Evolutionary conservation across 2,888 invertebrate species (phyloP), one percentile per base, ranked within the genome.

Genomic region (Amiota communis): DNA sequence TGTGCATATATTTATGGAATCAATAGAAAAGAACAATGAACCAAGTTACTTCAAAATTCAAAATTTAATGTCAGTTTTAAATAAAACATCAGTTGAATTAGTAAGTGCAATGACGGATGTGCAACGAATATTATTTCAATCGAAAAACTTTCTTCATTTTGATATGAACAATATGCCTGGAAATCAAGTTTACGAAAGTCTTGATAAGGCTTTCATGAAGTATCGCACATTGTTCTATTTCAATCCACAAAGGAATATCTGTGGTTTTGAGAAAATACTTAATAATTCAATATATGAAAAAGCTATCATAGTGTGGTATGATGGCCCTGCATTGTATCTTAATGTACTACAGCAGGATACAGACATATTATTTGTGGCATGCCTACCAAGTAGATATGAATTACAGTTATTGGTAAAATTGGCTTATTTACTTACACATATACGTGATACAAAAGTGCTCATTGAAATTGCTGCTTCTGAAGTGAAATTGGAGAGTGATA

Each of bases 221-320:
- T 51, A n/a, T 2, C 47, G 56, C 2, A 79, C 73, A 57, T 56
- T 85, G 9, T 81, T 80, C 47, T 81, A 77, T 46, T 84, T 75
- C 8, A 80, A 81, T 72, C 77, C 82, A 10, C 20, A 8, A 6
- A 17, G 76, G 1, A 82, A 78, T 23, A 69, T 59, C 13, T 85
- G 76, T 15, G 82, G 76, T 78, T 73, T 23, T 2, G 23, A 23
- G 23, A 23, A 23, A 23, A 2, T 23, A 48, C 63, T 69, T 6
- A 20, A 69, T 0, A 75, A 73, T 23, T 23, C 23, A 23, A 6
- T n/a, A 15, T 1, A 47, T n/a, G n/a, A n/a, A n/a, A 64, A 64
- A 23, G 47, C 47, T n/a, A 23, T 23, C 36, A n/a, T 10, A 8
- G 46, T 13, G 1, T 65, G 15, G 20, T 13, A n/a, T 10, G 48